Evolutionary conservation across 2,797 vertebrate genomes (phyloP).

Genomic region (Psittacula echo): DNA sequence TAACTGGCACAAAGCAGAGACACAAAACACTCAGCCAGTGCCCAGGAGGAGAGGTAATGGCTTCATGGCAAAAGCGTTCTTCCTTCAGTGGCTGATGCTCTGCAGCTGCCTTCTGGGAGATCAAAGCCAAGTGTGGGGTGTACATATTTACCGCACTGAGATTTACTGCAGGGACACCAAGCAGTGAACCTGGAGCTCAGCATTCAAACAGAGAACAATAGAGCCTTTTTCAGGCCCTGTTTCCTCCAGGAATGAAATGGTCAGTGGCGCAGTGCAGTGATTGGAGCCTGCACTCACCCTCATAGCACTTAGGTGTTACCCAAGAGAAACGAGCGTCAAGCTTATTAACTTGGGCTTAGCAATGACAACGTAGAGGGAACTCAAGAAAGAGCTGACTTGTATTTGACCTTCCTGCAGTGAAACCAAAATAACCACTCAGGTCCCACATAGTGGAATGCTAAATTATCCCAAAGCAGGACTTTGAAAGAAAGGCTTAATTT

Average conservation of each 20-base stretch:
- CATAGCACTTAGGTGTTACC: neutral
- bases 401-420: neutral
- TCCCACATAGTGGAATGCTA: neutral
- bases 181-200: neutral
- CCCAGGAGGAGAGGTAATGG: neutral
- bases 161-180: neutral
- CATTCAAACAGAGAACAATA: neutral
- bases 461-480: neutral
- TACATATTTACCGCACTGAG: neutral
- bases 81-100: slow-evolving; percentile 1
- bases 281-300: neutral
- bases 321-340: neutral
- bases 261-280: accelerated
- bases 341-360: neutral
- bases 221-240: neutral
- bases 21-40: neutral
- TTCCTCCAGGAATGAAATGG: neutral
- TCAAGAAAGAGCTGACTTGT: neutral
- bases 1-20: neutral
- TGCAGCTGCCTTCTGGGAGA: neutral
- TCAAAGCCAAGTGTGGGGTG: neutral
- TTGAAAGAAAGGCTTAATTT: neutral
- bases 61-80: neutral
- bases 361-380: accelerated
- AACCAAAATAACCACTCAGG: neutral